phyloP scores from a whole-genome alignment of 2,113 vertebrate genomes.

The Hypanus sabinus region DNA sequence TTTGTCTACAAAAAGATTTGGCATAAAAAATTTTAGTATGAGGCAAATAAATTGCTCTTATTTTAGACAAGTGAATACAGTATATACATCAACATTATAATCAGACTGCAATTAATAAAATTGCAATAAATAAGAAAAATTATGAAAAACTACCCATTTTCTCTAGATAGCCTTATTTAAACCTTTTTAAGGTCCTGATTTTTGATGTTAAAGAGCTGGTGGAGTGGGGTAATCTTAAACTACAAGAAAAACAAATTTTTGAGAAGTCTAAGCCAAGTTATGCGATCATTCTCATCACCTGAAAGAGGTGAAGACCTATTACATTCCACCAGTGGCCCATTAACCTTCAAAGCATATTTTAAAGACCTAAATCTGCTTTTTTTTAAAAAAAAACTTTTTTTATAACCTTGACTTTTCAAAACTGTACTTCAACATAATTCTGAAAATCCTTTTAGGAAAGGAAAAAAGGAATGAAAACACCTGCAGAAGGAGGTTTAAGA shows the following conservation, averaged over 20 bases:
- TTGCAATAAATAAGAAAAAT: not conserved
- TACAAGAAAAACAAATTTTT: too few species aligned
- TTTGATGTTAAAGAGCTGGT: too few species aligned
- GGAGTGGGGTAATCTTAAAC: too few species aligned
- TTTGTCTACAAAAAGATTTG: not conserved
- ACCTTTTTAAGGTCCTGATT: not conserved
- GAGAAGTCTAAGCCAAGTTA: too few species aligned
- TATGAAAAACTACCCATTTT: too few species aligned
- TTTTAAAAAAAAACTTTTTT: not conserved
- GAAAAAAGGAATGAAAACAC: not conserved
- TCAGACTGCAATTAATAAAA: not conserved
- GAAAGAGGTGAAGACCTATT: not conserved
- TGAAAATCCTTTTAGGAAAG: not conserved
- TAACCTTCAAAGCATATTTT: not conserved
- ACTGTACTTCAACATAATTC: not conserved
- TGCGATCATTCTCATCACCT: not conserved
- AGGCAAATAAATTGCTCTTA: not conserved
- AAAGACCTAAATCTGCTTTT: not conserved
- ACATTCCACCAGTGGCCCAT: too few species aligned
- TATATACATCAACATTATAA: not conserved
- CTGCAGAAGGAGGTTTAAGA: not conserved
- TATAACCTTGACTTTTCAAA: not conserved
- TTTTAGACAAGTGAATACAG: not conserved
- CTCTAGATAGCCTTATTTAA: not conserved
- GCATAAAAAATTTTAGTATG: not conserved